These are phyloP conservation scores for Lysiphlebus fabarum DNA, from an alignment of 1,140 invertebrate genomes.

Conservation along the genomic window DNA sequence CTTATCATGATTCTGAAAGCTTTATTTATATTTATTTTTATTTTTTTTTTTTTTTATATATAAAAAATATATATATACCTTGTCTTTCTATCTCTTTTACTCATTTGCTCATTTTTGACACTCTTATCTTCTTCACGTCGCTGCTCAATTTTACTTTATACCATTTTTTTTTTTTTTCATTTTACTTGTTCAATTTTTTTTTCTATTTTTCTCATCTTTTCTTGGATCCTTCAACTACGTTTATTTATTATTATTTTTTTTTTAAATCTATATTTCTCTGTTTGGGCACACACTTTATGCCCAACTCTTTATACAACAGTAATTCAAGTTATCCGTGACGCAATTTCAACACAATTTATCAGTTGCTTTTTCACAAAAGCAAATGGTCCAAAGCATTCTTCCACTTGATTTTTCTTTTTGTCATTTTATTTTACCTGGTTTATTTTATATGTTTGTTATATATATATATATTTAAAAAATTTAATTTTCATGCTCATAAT, in stretches of 20 bases:
- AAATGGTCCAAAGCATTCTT: not conserved
- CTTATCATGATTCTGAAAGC: slow-evolving; percentile 21
- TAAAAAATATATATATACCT: not conserved
- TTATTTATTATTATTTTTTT: not conserved
- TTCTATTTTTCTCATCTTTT: slow-evolving; percentile 3
- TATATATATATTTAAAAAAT: too few relatives aligned
- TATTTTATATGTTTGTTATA: too few relatives aligned
- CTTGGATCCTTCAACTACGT: not conserved
- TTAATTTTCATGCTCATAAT: too few relatives aligned
- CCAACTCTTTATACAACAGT: not conserved
- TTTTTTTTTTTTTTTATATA: slow-evolving; percentile 2
- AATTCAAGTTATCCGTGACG: slow-evolving; percentile 1
- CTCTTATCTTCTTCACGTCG: slow-evolving; percentile 20
- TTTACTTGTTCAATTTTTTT: not conserved
- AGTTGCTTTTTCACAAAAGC: too few relatives aligned
- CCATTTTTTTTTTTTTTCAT: too few relatives aligned
- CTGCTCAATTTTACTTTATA: slow-evolving; percentile 9
- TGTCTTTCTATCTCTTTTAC: not conserved
- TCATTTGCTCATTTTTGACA: slow-evolving; percentile 6
- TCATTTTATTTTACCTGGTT: not conserved
- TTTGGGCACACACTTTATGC: not conserved
- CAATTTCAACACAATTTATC: slow-evolving; percentile 9
- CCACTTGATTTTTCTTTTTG: not conserved
- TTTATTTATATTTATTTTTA: slow-evolving; percentile 10
- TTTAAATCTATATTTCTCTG: not conserved